These are phyloP conservation scores for Gastrophryne carolinensis DNA, from an alignment of 2,797 vertebrate species.

Conservation along the genomic window DNA sequence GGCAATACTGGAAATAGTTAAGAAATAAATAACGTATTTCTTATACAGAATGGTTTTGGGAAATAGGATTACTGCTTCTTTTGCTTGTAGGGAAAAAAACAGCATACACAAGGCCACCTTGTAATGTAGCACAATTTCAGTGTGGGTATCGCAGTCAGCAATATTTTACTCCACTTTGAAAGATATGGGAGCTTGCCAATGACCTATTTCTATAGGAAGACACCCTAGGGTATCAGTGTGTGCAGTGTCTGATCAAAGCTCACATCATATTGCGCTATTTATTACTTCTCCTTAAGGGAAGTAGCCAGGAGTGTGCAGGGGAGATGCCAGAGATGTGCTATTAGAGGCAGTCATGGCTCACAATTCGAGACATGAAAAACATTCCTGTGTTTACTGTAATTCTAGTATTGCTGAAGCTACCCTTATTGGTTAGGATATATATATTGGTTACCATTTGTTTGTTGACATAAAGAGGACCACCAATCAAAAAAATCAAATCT, in stretches of 20 bases:
- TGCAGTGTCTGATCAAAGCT: background rate
- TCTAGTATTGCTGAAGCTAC: no score
- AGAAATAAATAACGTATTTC: no score
- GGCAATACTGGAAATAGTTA: no score
- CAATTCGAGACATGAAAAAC: no score
- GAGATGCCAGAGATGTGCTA: background rate
- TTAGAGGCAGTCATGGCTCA: no score
- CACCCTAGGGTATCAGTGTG: background rate
- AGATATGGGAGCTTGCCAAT: background rate
- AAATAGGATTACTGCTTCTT: no score
- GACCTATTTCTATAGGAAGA: background rate
- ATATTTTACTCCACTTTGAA: background rate
- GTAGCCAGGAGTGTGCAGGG: background rate
- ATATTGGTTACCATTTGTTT: no score
- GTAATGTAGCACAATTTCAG: background rate
- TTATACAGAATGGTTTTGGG: no score
- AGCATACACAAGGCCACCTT: background rate
- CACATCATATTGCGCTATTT: background rate
- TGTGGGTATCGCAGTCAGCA: background rate
- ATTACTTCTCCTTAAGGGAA: background rate
- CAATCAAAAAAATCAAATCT: no score
- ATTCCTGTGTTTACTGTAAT: background rate
- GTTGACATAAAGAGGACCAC: no score
- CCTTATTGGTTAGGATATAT: background rate
- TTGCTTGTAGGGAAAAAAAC: background rate